A percentile compares a stretch with the other conserved stretches of the same genome.
Evolutionary conservation across 1,140 invertebrate species (phyloP).

Genomic region (Lanistes nyassanus): DNA sequence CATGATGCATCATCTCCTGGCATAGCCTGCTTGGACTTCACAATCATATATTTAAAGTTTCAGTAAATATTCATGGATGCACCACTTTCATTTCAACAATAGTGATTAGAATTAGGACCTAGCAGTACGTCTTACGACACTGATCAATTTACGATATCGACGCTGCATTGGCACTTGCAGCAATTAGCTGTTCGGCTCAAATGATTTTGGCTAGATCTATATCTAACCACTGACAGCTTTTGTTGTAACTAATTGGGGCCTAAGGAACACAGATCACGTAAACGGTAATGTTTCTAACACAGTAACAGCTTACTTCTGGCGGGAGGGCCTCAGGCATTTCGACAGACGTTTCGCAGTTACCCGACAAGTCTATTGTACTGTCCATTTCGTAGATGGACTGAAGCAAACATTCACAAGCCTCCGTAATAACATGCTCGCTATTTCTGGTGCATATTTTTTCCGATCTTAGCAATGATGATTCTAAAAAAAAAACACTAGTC

Average conservation of each 20-base stretch:
- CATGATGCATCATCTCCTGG: too few relatives aligned
- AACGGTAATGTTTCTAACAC: background rate
- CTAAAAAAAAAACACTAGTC: background rate
- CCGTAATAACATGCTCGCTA: background rate
- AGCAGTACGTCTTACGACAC: too few relatives aligned
- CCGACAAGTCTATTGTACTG: constrained; percentile 2
- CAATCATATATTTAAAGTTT: too few relatives aligned
- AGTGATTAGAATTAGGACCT: too few relatives aligned
- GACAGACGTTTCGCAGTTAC: background rate
- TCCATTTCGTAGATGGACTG: constrained; percentile 2
- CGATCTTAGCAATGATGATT: background rate
- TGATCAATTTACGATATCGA: too few relatives aligned
- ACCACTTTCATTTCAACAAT: too few relatives aligned
- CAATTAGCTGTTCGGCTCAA: too few relatives aligned
- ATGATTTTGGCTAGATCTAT: background rate
- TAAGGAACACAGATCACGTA: background rate
- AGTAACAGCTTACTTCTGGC: constrained; percentile 8
- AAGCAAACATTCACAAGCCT: background rate
- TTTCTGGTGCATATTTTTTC: background rate
- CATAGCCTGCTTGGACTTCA: too few relatives aligned
- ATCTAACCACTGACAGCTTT: background rate
- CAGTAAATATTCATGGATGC: too few relatives aligned
- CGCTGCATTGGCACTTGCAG: too few relatives aligned
- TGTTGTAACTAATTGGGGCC: background rate
- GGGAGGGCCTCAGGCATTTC: constrained; percentile 18